Conservation (phyloP, 2,888 invertebrate species). For the Chorisops tibialis region DNA sequence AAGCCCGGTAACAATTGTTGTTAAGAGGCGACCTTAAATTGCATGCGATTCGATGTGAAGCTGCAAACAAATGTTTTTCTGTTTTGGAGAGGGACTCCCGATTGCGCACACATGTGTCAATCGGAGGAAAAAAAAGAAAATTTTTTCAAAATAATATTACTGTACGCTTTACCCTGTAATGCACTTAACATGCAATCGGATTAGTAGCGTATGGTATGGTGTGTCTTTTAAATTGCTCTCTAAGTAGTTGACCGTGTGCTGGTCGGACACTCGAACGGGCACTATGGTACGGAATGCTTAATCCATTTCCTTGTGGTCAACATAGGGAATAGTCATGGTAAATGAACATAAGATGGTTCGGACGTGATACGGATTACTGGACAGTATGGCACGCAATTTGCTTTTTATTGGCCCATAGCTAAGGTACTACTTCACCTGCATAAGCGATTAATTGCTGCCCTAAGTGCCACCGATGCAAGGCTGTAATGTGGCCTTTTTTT, state of each 20-base stretch:
- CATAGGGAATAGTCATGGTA: constrained; percentile 12
- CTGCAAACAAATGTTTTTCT: not conserved
- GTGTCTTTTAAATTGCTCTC: constrained; percentile 1
- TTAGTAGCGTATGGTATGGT: not conserved
- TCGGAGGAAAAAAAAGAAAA: not conserved
- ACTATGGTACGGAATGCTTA: not conserved
- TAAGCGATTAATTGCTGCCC: constrained; percentile 14
- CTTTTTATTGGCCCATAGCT: not conserved
- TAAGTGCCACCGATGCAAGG: not conserved
- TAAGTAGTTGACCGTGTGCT: not conserved
- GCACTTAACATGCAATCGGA: constrained; percentile 18
- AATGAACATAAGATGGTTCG: constrained; percentile 12
- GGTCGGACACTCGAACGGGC: not conserved
- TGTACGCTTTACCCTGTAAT: not conserved
- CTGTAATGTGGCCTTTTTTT: too few relatives aligned
- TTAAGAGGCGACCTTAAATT: not conserved
- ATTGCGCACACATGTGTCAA: constrained; percentile 7
- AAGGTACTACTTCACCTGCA: constrained; percentile 12
- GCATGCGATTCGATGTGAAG: not conserved
- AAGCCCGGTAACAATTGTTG: not conserved
- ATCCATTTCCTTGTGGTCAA: constrained; percentile 19
- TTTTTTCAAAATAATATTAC: too few relatives aligned
- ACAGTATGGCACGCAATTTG: constrained; percentile 21
- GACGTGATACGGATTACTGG: not conserved
- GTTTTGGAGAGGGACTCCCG: too few relatives aligned